Base-by-base conservation (phyloP, 2,113 vertebrate species). In the Actenoides hombroni region DNA sequence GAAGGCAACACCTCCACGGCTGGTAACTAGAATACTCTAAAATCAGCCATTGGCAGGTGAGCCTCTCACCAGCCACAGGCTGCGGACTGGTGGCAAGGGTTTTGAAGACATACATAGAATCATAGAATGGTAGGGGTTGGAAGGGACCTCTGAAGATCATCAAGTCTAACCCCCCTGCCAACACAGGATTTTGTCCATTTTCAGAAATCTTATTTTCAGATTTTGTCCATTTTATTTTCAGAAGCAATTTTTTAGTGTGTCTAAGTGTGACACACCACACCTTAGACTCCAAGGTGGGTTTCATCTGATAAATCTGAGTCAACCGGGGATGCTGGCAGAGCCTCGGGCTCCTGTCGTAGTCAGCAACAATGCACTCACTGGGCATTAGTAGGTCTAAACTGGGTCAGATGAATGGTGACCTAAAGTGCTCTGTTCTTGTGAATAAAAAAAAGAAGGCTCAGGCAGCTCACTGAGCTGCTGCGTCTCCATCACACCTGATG, bases 401-500 rank as follows among this genome's bases (percentile, higher is more conserved):
- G 67, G 11, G 37, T 57, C 40, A 40, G 63, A 9, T 25, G 46
- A 64, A 8, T 13, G 31, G 59, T 77, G 80, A 61, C 35, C 44
- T 60, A 1, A 68, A 51, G 40, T 6, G 37, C 24, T 11, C 71
- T 53, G 6, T 65, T 80, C 19, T 44, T 51, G 44, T 24, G 56
- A 67, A 12, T 31, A 9, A 39, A 56, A 56, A 74, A 33, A 13
- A 53, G 42, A 8, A 8, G 59, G 17, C 33, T 61, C 69, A 23
- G 14, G n/a, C 40, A 74, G 64, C 31, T 33, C 13, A 33, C 46
- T 44, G 88, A 91, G 65, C 40, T 89, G 56, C 54, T 70, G 65
- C 3, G 0, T 11, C 51, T 14, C 4, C 10, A 21, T 39, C 0
- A 0, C 40, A 35, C 20, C 54, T 42, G 26, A 10, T 11, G 9